A percentile compares a stretch with the other conserved stretches of the same genome.
Conservation (phyloP, 2,113 vertebrate genomes). For the Mohoua ochrocephala region DNA sequence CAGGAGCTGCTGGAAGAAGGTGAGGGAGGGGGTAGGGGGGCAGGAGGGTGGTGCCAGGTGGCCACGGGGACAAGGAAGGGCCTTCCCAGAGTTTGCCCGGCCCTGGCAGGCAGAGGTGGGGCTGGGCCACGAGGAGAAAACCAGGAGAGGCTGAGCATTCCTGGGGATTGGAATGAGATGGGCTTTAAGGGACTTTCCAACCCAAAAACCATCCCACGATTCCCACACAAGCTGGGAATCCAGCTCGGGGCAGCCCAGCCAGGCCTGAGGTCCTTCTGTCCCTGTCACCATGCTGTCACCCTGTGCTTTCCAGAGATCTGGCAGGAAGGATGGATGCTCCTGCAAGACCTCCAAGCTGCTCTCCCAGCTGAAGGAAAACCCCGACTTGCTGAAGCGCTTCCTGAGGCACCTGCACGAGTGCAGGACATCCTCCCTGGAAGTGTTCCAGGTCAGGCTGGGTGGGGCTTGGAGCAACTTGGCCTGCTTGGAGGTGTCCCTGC, state of each 20-base stretch:
- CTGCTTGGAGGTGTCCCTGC: background rate
- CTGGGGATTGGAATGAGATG: background rate
- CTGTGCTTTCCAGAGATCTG: background rate
- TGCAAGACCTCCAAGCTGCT: background rate
- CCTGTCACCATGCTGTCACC: background rate
- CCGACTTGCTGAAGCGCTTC: background rate
- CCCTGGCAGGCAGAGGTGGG: background rate
- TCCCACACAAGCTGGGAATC: too few relatives aligned
- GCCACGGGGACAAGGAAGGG: background rate
- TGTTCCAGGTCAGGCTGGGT: background rate
- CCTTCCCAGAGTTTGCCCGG: background rate
- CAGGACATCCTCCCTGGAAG: background rate
- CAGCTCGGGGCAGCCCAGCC: background rate
- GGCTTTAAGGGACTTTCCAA: background rate
- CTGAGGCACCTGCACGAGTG: background rate
- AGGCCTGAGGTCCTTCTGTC: background rate
- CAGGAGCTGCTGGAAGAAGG: background rate
- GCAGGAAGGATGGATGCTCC: background rate
- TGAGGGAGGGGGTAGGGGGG: background rate
- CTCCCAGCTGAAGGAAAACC: background rate
- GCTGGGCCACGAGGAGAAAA: background rate
- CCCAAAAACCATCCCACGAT: background rate
- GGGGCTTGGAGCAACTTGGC: background rate
- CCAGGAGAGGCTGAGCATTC: background rate
- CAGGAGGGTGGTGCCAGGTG: background rate